Percentiles rank a stretch among this genome's conserved stretches.
Evolutionary conservation across 2,797 vertebrate species (phyloP).

Genomic region (Eupleurogrammus muticus): DNA sequence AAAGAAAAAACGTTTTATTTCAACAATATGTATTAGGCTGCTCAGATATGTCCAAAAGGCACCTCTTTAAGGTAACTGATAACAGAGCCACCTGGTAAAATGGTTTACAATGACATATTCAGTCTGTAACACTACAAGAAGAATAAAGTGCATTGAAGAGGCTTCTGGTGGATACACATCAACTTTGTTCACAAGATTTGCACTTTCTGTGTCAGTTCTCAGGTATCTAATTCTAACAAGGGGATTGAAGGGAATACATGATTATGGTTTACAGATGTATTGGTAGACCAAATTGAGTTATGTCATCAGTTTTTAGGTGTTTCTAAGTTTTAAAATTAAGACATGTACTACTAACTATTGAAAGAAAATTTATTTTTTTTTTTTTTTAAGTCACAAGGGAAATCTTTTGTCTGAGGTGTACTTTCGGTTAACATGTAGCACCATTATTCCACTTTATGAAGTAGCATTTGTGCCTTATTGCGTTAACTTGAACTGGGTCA

Average conservation of each 20-base stretch:
- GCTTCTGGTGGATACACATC: slow-evolving; percentile 18
- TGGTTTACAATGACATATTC: not conserved
- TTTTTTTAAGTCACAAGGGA: not conserved
- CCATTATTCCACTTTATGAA: slow-evolving; percentile 5
- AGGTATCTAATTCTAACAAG: slow-evolving; percentile 47
- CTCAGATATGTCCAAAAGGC: slow-evolving; percentile 3
- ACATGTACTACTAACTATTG: too few relatives aligned
- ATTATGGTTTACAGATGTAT: slow-evolving; percentile 25
- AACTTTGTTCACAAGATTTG: slow-evolving; percentile 30
- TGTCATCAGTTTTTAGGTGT: not conserved
- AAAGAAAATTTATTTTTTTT: too few relatives aligned
- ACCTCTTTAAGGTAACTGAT: slow-evolving; percentile 4
- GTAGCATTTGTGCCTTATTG: slow-evolving; percentile 65
- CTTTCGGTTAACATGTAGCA: slow-evolving; percentile 24
- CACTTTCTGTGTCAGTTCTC: slow-evolving; percentile 53
- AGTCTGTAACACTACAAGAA: slow-evolving; percentile 26
- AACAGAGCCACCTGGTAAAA: not conserved
- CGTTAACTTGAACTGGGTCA: slow-evolving; percentile 7
- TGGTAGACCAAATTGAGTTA: not conserved
- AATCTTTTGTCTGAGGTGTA: slow-evolving; percentile 1
- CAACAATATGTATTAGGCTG: not conserved
- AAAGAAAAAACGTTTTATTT: slow-evolving; percentile 8
- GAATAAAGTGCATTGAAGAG: not conserved
- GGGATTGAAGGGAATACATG: slow-evolving; percentile 14
- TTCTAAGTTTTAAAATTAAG: not conserved